phyloP scores from a whole-genome alignment of 2,888 invertebrate genomes.

The Tanytarsus gracilentus region DNA sequence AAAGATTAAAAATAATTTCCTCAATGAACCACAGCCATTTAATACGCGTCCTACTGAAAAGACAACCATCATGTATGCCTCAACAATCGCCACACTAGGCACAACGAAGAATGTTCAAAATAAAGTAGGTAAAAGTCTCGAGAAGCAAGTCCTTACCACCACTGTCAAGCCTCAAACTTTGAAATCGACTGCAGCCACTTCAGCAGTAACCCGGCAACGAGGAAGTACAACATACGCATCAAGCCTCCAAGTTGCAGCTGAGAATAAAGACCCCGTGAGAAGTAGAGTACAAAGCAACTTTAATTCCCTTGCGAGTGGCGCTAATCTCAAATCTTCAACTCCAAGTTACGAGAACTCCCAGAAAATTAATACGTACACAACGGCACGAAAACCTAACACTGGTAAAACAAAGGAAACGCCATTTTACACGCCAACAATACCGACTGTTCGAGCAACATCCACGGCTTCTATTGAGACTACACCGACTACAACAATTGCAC shows the following conservation, averaged over 20 bases:
- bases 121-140: neutral
- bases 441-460: slow-evolving; percentile 33
- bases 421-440: slow-evolving; percentile 43
- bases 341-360: slow-evolving; percentile 32
- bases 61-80: slow-evolving; percentile 1
- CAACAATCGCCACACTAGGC: slow-evolving; percentile 3
- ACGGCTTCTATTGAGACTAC: slow-evolving; percentile 30
- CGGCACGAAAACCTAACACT: slow-evolving; percentile 34
- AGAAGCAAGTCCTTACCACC: neutral
- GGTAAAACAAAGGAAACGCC: slow-evolving; percentile 34
- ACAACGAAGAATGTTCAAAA: neutral
- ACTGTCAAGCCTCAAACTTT: neutral
- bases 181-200: slow-evolving; percentile 6
- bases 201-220: slow-evolving; percentile 9
- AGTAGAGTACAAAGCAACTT: slow-evolving; percentile 4
- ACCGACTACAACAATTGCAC: slow-evolving; percentile 6
- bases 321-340: slow-evolving; percentile 30
- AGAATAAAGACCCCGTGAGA: slow-evolving; percentile 4
- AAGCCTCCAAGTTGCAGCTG: neutral
- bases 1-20: slow-evolving; percentile 35
- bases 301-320: slow-evolving; percentile 8
- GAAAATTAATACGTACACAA: slow-evolving; percentile 37
- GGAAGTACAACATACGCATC: slow-evolving; percentile 26
- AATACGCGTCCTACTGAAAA: slow-evolving; percentile 37
- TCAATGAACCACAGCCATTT: slow-evolving; percentile 37